A percentile compares a stretch with the other conserved stretches of the same genome.
Conservation (phyloP, 1,140 invertebrate genomes). For the Melipona quadrifasciata region DNA sequence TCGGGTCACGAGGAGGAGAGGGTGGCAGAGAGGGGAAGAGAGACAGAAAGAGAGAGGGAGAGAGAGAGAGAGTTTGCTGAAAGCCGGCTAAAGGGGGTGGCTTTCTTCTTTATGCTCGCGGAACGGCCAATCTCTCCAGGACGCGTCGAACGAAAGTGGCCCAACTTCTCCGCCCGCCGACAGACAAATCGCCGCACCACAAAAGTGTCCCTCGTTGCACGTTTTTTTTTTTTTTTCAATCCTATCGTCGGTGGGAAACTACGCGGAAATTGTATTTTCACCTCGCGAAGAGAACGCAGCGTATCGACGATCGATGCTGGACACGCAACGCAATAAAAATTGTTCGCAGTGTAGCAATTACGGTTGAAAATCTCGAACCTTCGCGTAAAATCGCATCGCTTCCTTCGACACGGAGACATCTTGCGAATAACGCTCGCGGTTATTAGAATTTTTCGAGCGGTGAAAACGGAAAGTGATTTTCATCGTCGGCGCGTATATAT, state of each 20-base stretch:
- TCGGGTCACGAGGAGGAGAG: conserved; percentile 54
- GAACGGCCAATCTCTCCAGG: conserved; percentile 66
- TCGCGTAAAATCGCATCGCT: not conserved
- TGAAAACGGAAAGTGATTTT: not conserved
- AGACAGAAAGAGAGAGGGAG: conserved; percentile 17
- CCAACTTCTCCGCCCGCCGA: conserved; percentile 54
- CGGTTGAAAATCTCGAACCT: not conserved
- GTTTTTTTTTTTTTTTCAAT: conserved; percentile 15
- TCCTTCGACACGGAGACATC: not conserved
- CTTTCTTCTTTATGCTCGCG: conserved; percentile 61
- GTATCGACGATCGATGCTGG: not conserved
- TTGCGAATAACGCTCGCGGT: not conserved
- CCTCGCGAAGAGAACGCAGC: no score
- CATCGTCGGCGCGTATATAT: not conserved
- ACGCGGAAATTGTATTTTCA: conserved; percentile 15
- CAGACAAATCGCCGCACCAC: conserved; percentile 57
- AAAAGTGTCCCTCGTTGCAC: conserved; percentile 44
- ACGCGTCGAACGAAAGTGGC: conserved; percentile 67
- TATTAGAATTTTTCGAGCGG: no score
- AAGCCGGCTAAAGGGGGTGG: conserved; percentile 54
- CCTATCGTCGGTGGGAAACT: not conserved
- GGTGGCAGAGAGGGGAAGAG: not conserved
- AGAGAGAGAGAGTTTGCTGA: conserved; percentile 36
- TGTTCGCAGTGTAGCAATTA: not conserved
- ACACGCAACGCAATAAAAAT: no score